phyloP scores from a whole-genome alignment of 2,888 invertebrate genomes.

The Cosmia trapezina region DNA sequence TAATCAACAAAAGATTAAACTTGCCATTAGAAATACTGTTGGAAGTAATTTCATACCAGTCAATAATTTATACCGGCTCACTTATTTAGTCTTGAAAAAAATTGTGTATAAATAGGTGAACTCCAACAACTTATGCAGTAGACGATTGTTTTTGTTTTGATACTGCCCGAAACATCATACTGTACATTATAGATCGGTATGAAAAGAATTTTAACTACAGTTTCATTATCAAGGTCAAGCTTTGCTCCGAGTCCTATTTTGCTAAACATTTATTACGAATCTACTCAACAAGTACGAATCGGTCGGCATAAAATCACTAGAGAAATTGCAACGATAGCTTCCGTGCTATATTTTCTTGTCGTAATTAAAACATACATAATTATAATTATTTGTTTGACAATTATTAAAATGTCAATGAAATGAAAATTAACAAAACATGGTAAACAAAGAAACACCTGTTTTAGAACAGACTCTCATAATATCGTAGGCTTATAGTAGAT shows the following conservation, averaged over 20 bases:
- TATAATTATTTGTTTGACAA: slow-evolving; percentile 8
- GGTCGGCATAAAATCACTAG: not conserved
- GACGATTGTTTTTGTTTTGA: not conserved
- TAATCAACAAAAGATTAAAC: not conserved
- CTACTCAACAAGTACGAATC: not conserved
- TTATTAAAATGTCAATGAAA: slow-evolving; percentile 7
- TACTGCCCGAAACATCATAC: not conserved
- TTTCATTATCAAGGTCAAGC: not conserved
- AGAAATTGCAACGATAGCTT: not conserved
- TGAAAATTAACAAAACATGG: no score
- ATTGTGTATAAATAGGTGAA: no score
- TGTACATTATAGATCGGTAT: not conserved
- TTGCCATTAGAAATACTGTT: not conserved
- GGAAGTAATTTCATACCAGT: no score
- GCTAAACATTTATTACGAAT: not conserved
- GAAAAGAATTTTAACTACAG: not conserved
- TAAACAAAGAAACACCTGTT: slow-evolving; percentile 30
- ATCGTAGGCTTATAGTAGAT: slow-evolving; percentile 17
- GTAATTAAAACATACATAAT: not conserved
- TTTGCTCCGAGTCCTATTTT: not conserved
- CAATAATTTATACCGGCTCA: no score
- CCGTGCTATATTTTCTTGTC: slow-evolving; percentile 24
- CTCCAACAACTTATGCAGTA: not conserved
- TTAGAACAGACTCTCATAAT: slow-evolving; percentile 14
- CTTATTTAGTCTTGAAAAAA: no score